Evolutionary conservation across 2,113 vertebrate species (phyloP).

Genomic region (Elachura formosa): DNA sequence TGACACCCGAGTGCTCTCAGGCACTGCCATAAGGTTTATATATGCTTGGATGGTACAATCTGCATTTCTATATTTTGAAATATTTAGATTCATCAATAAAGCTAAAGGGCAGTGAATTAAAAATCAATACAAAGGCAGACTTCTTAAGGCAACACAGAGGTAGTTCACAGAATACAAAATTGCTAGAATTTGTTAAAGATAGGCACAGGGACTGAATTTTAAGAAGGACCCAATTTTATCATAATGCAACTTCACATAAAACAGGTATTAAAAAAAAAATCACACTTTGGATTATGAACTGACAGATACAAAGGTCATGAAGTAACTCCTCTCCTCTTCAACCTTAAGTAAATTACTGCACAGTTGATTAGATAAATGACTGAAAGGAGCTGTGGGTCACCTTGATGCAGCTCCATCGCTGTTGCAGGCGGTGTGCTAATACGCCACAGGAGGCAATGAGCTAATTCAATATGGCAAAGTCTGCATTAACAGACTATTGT

Average conservation of each 20-base stretch:
- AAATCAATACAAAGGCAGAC: constrained; percentile 51
- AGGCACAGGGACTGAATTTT: neutral
- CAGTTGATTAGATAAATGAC: constrained; percentile 26
- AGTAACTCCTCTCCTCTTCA: constrained; percentile 32
- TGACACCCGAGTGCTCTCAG: neutral
- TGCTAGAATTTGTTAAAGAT: neutral
- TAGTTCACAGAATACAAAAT: neutral
- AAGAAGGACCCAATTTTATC: neutral
- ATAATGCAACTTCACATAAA: neutral
- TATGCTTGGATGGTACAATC: neutral
- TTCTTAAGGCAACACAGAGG: constrained; percentile 41
- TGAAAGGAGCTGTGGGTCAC: constrained; percentile 15
- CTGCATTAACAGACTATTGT: neutral
- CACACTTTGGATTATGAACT: neutral
- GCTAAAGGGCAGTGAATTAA: constrained; percentile 54
- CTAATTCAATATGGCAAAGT: neutral
- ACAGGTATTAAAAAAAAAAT: neutral
- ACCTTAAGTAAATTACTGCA: constrained; percentile 20
- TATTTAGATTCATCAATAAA: constrained; percentile 51
- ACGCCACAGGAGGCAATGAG: neutral
- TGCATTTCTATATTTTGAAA: constrained; percentile 27
- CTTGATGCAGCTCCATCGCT: neutral
- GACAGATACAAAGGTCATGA: constrained; percentile 30
- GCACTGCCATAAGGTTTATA: neutral
- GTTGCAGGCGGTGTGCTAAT: neutral